These are phyloP conservation scores for Sinhomidia bicolor DNA, from an alignment of 2,888 invertebrate genomes.

Conservation along the genomic window DNA sequence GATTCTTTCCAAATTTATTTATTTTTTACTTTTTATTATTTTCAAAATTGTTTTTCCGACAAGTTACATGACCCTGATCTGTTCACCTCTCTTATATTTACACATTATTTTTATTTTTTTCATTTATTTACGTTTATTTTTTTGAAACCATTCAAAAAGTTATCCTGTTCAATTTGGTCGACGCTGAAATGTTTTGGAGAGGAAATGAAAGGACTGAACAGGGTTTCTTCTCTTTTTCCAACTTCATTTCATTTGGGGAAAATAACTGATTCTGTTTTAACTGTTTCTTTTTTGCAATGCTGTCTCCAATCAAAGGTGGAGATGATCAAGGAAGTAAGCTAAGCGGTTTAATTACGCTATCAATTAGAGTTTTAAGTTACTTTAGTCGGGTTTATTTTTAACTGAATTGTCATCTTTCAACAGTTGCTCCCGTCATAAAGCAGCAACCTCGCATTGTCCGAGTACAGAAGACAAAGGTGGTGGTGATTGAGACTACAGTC, in stretches of 20 bases:
- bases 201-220: slow-evolving; percentile 70
- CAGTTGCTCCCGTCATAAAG: slow-evolving; percentile 95
- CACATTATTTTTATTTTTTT: background rate
- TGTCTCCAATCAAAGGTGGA: slow-evolving; percentile 87
- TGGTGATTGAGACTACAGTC: slow-evolving; percentile 96
- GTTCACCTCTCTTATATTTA: slow-evolving; percentile 60
- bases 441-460: slow-evolving; percentile 96
- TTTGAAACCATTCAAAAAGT: background rate
- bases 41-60: background rate
- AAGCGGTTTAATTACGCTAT: no score
- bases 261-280: background rate
- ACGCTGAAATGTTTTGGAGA: slow-evolving; percentile 53
- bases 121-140: background rate
- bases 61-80: slow-evolving; percentile 24
- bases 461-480: slow-evolving; percentile 94
- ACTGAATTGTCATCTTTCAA: background rate
- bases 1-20: slow-evolving; percentile 2
- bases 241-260: background rate
- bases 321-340: slow-evolving; percentile 96
- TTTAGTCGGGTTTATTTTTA: slow-evolving; percentile 76
- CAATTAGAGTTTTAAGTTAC: slow-evolving; percentile 84
- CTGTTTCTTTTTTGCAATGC: slow-evolving; percentile 9
- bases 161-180: slow-evolving; percentile 16
- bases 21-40: background rate
- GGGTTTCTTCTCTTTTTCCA: slow-evolving; percentile 38